Evolutionary conservation across 2,888 invertebrate species (phyloP), one percentile per base, ranked within the genome.

Genomic region (Blastobasis lacticolella): DNA sequence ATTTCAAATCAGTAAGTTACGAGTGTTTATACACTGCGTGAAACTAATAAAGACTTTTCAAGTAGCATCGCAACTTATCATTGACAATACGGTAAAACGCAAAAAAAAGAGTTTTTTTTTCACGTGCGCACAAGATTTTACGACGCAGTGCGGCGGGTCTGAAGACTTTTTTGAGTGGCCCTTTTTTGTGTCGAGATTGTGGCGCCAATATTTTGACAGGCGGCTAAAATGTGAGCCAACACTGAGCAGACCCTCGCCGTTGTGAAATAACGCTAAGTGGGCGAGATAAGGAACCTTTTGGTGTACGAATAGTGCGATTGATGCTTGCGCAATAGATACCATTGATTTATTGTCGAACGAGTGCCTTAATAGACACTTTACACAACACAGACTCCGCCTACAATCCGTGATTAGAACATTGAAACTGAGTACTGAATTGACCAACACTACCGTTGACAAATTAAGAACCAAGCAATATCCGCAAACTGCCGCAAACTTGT

Each of bases 171-270:
- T 53, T 8, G 7, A 41, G 8, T 5, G 9, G 38, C 37, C 49
- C 47, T 50, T 45, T 50, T 54, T 54, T 54, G 71, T 72, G 62
- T 57, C 38, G 46, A 48, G 50, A 56, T 55, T 52, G 56, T 66
- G 81, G 79, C 80, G 78, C 78, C 81, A 78, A 80, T 76, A 75
- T 80, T 80, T 75, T 81, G 79, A 78, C 78, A 75, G 71, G 63
- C 63, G 57, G 49, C 56, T 63, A 62, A 46, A 41, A 46, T 44
- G 48, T 63, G 62, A 65, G 66, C 66, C 61, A 71, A 81, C 75
- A 74, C 64, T 71, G 69, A 75, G 69, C 82, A 81, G 80, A 72
- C 69, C 49, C 63, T 38, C 45, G 4, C 50, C 58, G 74, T 78
- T 78, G 71, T 75, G 81, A 82, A 82, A 81, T 76, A 74, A 69